Percentiles rank a stretch among this genome's conserved stretches.
Evolutionary conservation across 2,888 invertebrate genomes (phyloP).

Genomic region (Marronus borbonicus): DNA sequence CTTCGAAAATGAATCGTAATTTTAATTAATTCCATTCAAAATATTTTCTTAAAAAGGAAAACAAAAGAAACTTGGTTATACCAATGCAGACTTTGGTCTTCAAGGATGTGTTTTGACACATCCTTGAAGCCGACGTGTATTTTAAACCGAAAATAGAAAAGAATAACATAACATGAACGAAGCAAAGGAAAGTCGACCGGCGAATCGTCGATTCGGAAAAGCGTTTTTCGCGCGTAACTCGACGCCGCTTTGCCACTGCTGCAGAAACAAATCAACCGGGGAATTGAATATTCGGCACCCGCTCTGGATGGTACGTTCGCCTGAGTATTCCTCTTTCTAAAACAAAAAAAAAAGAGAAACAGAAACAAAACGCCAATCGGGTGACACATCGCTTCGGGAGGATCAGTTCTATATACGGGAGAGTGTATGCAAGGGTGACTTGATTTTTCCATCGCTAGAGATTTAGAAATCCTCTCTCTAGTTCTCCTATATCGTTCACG

Average conservation of each 20-base stretch:
- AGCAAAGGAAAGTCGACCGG: not conserved
- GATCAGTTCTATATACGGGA: not conserved
- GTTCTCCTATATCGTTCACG: not conserved
- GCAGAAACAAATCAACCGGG: constrained; percentile 24
- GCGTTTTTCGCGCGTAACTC: not conserved
- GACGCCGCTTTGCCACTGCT: not conserved
- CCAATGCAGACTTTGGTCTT: not conserved
- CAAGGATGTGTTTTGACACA: too few species aligned
- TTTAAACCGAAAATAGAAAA: too few species aligned
- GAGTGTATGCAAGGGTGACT: constrained; percentile 20
- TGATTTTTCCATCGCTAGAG: constrained; percentile 36
- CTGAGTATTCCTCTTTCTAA: constrained; percentile 5
- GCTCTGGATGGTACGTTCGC: not conserved
- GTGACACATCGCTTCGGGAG: constrained; percentile 43
- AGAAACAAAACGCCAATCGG: constrained; percentile 20
- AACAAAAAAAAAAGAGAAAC: not conserved
- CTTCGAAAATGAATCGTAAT: too few species aligned
- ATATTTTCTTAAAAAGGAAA: too few species aligned
- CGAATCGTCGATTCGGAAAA: not conserved
- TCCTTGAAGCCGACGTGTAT: too few species aligned
- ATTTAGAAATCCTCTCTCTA: constrained; percentile 2
- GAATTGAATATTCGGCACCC: constrained; percentile 44
- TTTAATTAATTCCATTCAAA: too few species aligned
- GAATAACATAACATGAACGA: not conserved
- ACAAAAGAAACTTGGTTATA: too few species aligned